A percentile compares a stretch with the other conserved stretches of the same genome.
phyloP scores from a whole-genome alignment of 2,888 invertebrate genomes.

The Argyra leucocephala region DNA sequence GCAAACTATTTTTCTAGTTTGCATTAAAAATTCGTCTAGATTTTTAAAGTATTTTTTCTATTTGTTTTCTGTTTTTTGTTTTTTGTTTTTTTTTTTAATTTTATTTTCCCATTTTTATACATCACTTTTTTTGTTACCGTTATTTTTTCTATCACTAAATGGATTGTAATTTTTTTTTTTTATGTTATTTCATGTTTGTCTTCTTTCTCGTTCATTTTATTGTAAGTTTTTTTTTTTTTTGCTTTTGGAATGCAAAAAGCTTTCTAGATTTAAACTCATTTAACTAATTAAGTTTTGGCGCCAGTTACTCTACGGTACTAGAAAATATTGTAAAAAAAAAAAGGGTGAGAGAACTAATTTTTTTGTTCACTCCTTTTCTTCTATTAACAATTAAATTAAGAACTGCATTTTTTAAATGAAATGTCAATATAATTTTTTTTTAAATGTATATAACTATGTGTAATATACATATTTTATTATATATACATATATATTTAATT shows the following conservation, averaged over 20 bases:
- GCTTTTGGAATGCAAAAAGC: neutral
- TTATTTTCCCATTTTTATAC: no score
- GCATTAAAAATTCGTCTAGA: neutral
- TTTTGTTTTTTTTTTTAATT: no score
- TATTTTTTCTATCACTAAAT: neutral
- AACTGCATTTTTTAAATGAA: neutral
- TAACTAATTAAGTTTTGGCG: conserved; percentile 6
- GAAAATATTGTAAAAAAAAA: neutral
- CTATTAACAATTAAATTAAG: neutral
- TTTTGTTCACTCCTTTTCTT: neutral
- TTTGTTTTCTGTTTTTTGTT: neutral
- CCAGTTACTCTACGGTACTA: neutral
- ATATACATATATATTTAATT: no score
- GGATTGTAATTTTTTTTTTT: neutral
- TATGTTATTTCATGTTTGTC: neutral
- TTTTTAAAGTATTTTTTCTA: no score
- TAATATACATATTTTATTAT: no score
- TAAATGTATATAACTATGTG: neutral
- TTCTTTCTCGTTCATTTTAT: no score
- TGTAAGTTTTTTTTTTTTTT: no score
- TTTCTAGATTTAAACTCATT: neutral
- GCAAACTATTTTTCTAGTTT: neutral
- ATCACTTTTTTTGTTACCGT: no score
- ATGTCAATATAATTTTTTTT: neutral
- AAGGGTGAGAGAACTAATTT: neutral